Evolutionary conservation across 2,888 invertebrate species (phyloP).

Genomic region (Chesias legatella): DNA sequence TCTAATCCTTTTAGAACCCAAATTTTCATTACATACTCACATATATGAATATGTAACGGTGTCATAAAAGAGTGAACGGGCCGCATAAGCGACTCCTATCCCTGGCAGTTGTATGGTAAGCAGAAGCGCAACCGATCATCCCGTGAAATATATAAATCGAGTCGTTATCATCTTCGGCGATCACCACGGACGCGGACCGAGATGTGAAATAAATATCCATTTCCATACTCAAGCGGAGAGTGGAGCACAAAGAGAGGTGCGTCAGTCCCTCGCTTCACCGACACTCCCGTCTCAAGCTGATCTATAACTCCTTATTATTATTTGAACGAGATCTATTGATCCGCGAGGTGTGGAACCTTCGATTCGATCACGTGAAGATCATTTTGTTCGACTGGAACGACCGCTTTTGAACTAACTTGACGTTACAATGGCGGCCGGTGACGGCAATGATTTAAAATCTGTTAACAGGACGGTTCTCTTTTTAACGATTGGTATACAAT

Average conservation of each 20-base stretch:
- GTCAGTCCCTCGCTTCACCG: conserved; percentile 42
- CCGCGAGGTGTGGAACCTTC: conserved; percentile 73
- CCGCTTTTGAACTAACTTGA: conserved; percentile 79
- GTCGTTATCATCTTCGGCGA: conserved; percentile 73
- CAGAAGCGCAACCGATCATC: conserved; percentile 72
- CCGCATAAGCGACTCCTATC: conserved; percentile 51
- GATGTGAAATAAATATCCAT: conserved; percentile 76
- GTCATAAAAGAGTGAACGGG: conserved; percentile 33
- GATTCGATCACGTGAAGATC: conserved; percentile 71
- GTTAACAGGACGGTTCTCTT: conserved; percentile 79
- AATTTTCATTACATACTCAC: too few relatives aligned
- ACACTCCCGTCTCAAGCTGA: conserved; percentile 46
- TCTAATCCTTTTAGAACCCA: too few relatives aligned
- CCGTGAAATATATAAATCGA: conserved; percentile 77
- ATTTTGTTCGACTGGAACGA: conserved; percentile 77
- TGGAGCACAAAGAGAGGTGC: conserved; percentile 48
- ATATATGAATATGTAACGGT: too few relatives aligned
- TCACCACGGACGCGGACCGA: conserved; percentile 64
- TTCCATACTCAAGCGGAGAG: conserved; percentile 70
- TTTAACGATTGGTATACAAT: conserved; percentile 80
- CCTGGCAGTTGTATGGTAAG: conserved; percentile 65
- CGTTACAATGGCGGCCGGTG: conserved; percentile 74
- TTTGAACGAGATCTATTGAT: conserved; percentile 80
- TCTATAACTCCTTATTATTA: conserved; percentile 80
- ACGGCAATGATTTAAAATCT: conserved; percentile 81